Base-by-base conservation (phyloP, 2,888 invertebrate genomes). In the Eubasilissa splendida region DNA sequence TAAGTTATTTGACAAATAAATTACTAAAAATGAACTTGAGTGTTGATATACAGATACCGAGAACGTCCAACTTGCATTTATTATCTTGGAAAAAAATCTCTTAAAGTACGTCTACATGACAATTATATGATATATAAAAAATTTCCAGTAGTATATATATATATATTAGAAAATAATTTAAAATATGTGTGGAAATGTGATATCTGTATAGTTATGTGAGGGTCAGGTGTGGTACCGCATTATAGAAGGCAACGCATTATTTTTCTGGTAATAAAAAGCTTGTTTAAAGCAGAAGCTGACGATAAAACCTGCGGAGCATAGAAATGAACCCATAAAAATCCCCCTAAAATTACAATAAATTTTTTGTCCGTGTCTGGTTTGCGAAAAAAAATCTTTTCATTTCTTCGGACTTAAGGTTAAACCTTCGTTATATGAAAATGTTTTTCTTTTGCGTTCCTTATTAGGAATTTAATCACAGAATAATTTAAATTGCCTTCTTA, bases 261-360 rank as follows among this genome's bases (percentile, higher is more conserved):
- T 70, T 11, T 54, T 31, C 53, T 52, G 5, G 70, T 54, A 70
- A 70, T 70, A 70, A 70, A 42, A 70, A 70, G 14, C 70, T 70
- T 70, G 70, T 70, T 70, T 54, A 54, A 54, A 54, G 54, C 12
- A 31, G 70, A 70, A 70, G 52, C 70, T 53, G 70, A 70, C 70
- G 53, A 54, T 70, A 70, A 70, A 70, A 70, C 70, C 70, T 70
- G 31, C 70, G 31, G 22, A 53, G 54, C 70, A 70, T 53, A 54
- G 54, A 70, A 70, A 70, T 54, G 70, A 70, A 70, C 52, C 53
- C 70, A 53, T 70, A 70, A 70, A 70, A 70, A n/a, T 70, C 53
- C 70, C 31, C 54, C 70, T 54, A 70, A 70, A 70, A 70, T 70
- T 70, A 70, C 70, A 70, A 54, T 70, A 70, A 70, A 70, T 70